Conservation (phyloP, 1,140 invertebrate species). For the Tetramorium parvispinum region DNA sequence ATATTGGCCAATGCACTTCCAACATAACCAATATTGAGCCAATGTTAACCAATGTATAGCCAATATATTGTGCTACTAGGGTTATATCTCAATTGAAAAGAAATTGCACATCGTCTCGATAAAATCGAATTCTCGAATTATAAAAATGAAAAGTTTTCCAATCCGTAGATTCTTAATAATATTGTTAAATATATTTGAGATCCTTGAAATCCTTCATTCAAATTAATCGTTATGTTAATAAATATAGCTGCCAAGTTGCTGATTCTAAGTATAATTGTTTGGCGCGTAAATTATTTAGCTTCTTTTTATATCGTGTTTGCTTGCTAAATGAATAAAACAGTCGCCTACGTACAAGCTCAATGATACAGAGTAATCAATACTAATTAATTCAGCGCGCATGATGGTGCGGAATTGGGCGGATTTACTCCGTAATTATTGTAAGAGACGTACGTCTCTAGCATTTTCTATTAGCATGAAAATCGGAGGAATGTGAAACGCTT, state of each 20-base stretch:
- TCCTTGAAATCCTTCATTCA: background rate
- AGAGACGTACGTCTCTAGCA: background rate
- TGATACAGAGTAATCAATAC: conserved; percentile 46
- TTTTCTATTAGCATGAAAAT: background rate
- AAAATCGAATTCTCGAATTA: background rate
- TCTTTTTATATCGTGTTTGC: background rate
- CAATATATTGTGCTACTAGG: too few relatives aligned
- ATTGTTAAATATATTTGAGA: background rate
- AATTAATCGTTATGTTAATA: background rate
- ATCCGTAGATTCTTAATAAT: background rate
- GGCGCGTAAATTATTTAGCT: background rate
- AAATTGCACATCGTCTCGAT: background rate
- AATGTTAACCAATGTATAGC: too few relatives aligned
- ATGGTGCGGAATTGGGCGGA: conserved; percentile 14
- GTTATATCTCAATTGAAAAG: background rate
- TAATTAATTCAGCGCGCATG: conserved; percentile 45
- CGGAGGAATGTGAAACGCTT: background rate
- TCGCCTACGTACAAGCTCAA: background rate
- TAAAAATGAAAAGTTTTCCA: background rate
- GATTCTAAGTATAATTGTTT: conserved; percentile 3
- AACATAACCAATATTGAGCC: too few relatives aligned
- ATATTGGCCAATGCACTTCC: too few relatives aligned
- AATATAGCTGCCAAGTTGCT: background rate
- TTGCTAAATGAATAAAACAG: conserved; percentile 28
- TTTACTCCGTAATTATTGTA: conserved; percentile 21